Conservation (phyloP, 2,888 invertebrate genomes). For the Melanophora roralis region DNA sequence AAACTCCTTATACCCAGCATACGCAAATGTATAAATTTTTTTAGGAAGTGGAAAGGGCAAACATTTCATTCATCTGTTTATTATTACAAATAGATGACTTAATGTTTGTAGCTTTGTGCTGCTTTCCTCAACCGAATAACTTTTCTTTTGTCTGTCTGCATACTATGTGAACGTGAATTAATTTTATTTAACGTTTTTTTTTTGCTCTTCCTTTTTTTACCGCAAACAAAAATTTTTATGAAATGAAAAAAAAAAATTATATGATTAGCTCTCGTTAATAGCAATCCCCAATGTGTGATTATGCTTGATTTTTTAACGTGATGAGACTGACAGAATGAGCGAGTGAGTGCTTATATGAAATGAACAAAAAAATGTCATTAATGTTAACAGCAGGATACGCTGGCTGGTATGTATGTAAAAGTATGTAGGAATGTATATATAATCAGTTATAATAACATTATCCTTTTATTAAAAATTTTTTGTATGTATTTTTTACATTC, state of each 20-base stretch:
- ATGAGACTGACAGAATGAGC: constrained; percentile 57
- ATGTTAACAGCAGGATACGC: constrained; percentile 56
- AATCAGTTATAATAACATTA: constrained; percentile 56
- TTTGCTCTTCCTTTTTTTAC: constrained; percentile 16
- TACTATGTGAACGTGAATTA: constrained; percentile 45
- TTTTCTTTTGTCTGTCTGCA: constrained; percentile 23
- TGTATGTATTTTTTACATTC: background rate
- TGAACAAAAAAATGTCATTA: constrained; percentile 41
- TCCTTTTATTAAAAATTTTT: constrained; percentile 16
- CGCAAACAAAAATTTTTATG: constrained; percentile 17
- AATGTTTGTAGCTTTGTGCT: background rate
- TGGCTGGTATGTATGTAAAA: background rate
- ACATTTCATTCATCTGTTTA: background rate
- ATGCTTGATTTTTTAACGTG: constrained; percentile 66
- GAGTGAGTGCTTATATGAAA: constrained; percentile 2
- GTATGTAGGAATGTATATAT: constrained; percentile 31
- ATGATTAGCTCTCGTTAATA: constrained; percentile 64
- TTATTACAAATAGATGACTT: constrained; percentile 19
- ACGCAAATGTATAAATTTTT: background rate
- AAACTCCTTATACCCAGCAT: background rate
- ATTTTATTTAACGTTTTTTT: constrained; percentile 54
- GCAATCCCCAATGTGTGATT: constrained; percentile 67
- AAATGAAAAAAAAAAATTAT: constrained; percentile 57
- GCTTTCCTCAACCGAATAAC: background rate
- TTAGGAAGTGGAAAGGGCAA: background rate